These are phyloP conservation scores for Galerucella calmariensis DNA, from an alignment of 2,888 invertebrate genomes.

Conservation along the genomic window DNA sequence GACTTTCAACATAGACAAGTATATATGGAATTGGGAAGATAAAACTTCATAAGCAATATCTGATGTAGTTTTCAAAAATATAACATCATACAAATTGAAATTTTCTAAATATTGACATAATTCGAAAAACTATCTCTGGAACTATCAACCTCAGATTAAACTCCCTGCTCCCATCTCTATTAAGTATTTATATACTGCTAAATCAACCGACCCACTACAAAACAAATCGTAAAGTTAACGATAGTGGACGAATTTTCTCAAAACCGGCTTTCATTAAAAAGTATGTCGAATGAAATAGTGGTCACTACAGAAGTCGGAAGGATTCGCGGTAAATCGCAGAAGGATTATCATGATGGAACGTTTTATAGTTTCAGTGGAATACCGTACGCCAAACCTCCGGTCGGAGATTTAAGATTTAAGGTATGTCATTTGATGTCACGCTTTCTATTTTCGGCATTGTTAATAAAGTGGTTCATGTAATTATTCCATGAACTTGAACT, in stretches of 20 bases:
- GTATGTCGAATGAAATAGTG: constrained; percentile 36
- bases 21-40: no score
- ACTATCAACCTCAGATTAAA: not conserved
- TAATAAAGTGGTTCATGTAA: no score
- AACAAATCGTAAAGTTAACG: not conserved
- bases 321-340: constrained; percentile 51
- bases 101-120: constrained; percentile 4
- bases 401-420: constrained; percentile 57
- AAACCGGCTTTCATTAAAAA: not conserved
- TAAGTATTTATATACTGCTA: constrained; percentile 1
- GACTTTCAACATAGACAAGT: no score
- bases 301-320: constrained; percentile 52
- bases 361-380: constrained; percentile 59
- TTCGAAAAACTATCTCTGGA: not conserved
- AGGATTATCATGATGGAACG: constrained; percentile 53
- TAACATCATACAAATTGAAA: constrained; percentile 4
- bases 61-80: not conserved
- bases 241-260: not conserved
- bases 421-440: constrained; percentile 44
- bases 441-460: no score
- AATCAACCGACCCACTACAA: not conserved
- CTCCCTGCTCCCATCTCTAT: constrained; percentile 8
- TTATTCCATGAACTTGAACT: no score
- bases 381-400: constrained; percentile 60
- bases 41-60: no score